Percentiles rank a stretch among this genome's conserved stretches.
phyloP scores from a whole-genome alignment of 1,140 invertebrate genomes.

The Drosophila lacertosa region DNA sequence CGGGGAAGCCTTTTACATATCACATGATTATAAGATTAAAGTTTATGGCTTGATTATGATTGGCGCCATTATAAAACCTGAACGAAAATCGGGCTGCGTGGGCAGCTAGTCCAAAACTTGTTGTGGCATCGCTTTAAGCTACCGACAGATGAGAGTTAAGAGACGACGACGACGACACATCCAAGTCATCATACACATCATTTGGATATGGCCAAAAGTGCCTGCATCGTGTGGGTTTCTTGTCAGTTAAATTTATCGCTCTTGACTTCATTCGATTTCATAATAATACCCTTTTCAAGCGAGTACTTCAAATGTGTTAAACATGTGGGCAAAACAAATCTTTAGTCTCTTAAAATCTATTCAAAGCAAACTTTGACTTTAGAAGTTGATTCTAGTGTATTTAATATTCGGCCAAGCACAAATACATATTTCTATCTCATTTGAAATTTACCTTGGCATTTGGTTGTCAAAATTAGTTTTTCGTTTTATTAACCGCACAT shows the following conservation, averaged over 20 bases:
- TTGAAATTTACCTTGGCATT: constrained; percentile 52
- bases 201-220: constrained; percentile 30
- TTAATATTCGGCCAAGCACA: background rate
- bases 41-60: constrained; percentile 48
- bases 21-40: constrained; percentile 35
- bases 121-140: constrained; percentile 46
- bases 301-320: background rate
- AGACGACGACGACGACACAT: constrained; percentile 19
- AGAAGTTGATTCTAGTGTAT: background rate
- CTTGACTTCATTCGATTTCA: constrained; percentile 59
- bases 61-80: constrained; percentile 43
- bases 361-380: too few relatives aligned
- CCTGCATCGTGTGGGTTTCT: constrained; percentile 61
- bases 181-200: constrained; percentile 24
- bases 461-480: constrained; percentile 73
- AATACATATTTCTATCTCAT: constrained; percentile 20
- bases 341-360: too few relatives aligned
- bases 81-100: constrained; percentile 30
- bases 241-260: constrained; percentile 72
- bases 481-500: constrained; percentile 68
- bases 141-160: too few relatives aligned
- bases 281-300: background rate
- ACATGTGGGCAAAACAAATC: too few relatives aligned
- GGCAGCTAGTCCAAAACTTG: constrained; percentile 45
- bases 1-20: constrained; percentile 26